Evolutionary conservation across 2,888 invertebrate species (phyloP).

Genomic region (Matsumyia berberina): DNA sequence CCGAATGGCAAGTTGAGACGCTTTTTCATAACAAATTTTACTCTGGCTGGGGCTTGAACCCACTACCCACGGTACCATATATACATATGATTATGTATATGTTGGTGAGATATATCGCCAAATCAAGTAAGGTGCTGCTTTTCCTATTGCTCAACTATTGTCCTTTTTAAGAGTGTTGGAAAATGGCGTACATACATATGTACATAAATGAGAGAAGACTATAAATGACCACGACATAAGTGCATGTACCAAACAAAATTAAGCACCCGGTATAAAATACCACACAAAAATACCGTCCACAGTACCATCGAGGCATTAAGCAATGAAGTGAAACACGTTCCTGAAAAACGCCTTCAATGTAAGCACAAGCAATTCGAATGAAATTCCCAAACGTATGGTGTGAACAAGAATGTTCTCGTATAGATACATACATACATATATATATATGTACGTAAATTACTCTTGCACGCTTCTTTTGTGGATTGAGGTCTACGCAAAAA

Average conservation of each 20-base stretch:
- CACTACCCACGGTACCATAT: no score
- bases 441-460: constrained; percentile 58
- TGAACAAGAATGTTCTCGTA: constrained; percentile 68
- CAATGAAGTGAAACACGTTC: constrained; percentile 43
- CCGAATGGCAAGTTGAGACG: no score
- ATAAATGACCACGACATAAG: constrained; percentile 1
- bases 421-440: no score
- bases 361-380: constrained; percentile 64
- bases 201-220: no score
- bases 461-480: constrained; percentile 57
- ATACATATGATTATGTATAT: no score
- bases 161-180: no score
- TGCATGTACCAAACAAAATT: not conserved
- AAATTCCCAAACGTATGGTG: constrained; percentile 63
- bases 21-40: no score
- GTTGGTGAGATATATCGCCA: no score
- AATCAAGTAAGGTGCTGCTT: not conserved
- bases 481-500: constrained; percentile 64
- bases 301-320: constrained; percentile 43
- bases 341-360: constrained; percentile 52
- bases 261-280: constrained; percentile 13
- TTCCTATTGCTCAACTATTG: no score
- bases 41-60: no score
- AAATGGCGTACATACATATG: not conserved
- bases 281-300: constrained; percentile 29